These are phyloP conservation scores for Chouioia cunea DNA, from an alignment of 2,888 invertebrate species.

Conservation along the genomic window DNA sequence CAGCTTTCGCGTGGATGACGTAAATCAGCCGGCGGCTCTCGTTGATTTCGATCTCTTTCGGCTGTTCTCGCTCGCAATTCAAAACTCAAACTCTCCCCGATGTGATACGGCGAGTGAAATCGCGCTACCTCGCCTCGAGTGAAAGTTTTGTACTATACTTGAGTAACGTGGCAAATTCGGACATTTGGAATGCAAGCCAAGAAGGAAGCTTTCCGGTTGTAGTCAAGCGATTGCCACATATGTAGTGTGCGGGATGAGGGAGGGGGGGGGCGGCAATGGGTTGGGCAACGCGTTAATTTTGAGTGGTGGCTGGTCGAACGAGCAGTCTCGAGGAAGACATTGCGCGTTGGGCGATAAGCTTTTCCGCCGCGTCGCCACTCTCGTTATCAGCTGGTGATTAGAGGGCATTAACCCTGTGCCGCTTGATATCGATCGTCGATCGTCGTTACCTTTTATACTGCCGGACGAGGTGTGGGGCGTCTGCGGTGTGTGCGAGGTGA, in stretches of 20 bases:
- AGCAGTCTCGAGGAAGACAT: too few relatives aligned
- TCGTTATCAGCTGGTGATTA: conserved; percentile 45
- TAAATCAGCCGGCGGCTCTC: conserved; percentile 3
- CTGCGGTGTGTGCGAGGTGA: conserved; percentile 73
- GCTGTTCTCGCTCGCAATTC: conserved; percentile 2
- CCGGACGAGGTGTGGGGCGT: conserved; percentile 85
- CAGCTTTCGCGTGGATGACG: conserved; percentile 11
- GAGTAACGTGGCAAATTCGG: neutral
- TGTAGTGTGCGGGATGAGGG: too few relatives aligned
- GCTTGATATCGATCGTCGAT: neutral
- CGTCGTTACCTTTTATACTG: conserved; percentile 82
- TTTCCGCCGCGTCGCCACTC: too few relatives aligned
- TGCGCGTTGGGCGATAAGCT: too few relatives aligned
- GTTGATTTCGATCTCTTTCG: conserved; percentile 19
- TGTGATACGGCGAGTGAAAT: conserved; percentile 29
- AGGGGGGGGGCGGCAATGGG: too few relatives aligned
- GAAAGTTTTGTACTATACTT: neutral
- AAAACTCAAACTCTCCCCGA: conserved; percentile 7
- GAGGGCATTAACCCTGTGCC: conserved; percentile 47
- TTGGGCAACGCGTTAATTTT: too few relatives aligned
- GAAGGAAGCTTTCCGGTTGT: too few relatives aligned
- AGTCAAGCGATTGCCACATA: too few relatives aligned
- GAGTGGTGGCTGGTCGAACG: too few relatives aligned
- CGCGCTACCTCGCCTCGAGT: conserved; percentile 22
- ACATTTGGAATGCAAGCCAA: conserved; percentile 26